Base-by-base conservation (phyloP, 2,888 invertebrate genomes). In the Eugnorisma glareosa region DNA sequence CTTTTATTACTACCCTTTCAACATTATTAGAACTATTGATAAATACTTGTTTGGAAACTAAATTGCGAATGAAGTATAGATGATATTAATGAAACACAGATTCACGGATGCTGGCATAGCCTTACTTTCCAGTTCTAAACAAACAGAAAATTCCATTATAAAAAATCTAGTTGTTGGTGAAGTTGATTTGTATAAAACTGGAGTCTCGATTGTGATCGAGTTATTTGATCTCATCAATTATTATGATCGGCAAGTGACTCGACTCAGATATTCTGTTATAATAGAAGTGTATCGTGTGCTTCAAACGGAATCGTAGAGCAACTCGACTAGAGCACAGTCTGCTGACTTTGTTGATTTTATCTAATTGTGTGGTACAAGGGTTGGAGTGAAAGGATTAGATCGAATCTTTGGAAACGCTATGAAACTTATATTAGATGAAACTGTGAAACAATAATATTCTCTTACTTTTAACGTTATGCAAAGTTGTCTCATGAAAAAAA, bases 301-400 rank as follows among this genome's bases (percentile, higher is more conserved):
- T 51, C 78, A 74, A 75, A 79, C 66, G 78, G 77, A 85, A 76
- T 79, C 48, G 70, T 28, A 51, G 54, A 81, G 68, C 48, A 57
- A 57, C 48, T 67, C 75, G n/a, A 13, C 79, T 67, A 57, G 45
- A 57, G 68, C 59, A n/a, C 72, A 66, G 21, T 71, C 67, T 67
- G 59, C 43, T 68, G 70, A 77, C 70, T 87, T 81, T 81, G 82
- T 87, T 86, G 87, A 82, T 71, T 75, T 77, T 79, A 79, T 63
- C 28, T 75, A 75, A 78, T 84, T 76, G 72, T 81, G 67, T 73
- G 85, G 81, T 59, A 21, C 76, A 57, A 57, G 54, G 1, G 8
- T n/a, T n/a, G 37, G 37, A 37, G 37, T 3, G 3, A 37, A 63
- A 63, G 11, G 37, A 63, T 28, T 28, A 37, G 6, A 37, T 37